These are phyloP conservation scores for Drosophila paulistorum DNA, from an alignment of 1,140 invertebrate genomes.

Conservation along the genomic window DNA sequence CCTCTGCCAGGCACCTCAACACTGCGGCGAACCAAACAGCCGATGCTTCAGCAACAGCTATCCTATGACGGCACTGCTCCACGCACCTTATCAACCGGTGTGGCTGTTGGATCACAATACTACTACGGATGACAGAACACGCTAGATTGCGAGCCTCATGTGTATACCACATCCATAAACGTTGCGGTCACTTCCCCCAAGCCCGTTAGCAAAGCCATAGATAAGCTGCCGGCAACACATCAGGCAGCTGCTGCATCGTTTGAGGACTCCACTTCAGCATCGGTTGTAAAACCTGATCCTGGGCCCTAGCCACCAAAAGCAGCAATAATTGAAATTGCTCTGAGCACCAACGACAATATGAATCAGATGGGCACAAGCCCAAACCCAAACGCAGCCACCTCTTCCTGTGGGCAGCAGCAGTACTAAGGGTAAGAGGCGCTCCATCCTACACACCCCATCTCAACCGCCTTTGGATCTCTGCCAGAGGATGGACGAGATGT, in stretches of 20 bases:
- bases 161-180: slow-evolving; percentile 44
- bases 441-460: not conserved
- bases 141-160: slow-evolving; percentile 50
- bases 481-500: slow-evolving; percentile 22
- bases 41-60: slow-evolving; percentile 61
- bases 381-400: slow-evolving; percentile 9
- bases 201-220: not conserved
- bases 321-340: slow-evolving; percentile 6
- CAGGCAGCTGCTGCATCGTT: not conserved
- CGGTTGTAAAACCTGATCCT: not conserved
- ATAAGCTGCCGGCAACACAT: slow-evolving; percentile 13
- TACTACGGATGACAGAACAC: slow-evolving; percentile 80
- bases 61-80: slow-evolving; percentile 79
- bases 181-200: slow-evolving; percentile 18
- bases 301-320: slow-evolving; percentile 40
- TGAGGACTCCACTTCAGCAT: not conserved
- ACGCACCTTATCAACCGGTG: slow-evolving; percentile 73
- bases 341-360: slow-evolving; percentile 51
- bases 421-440: slow-evolving; percentile 1
- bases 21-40: slow-evolving; percentile 59
- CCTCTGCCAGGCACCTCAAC: slow-evolving; percentile 50
- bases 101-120: slow-evolving; percentile 74
- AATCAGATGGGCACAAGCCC: slow-evolving; percentile 17
- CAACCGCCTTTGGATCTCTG: not conserved
- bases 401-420: slow-evolving; percentile 16